Base-by-base conservation (phyloP, 2,888 invertebrate genomes). In the Sepioteuthis lessoniana region DNA sequence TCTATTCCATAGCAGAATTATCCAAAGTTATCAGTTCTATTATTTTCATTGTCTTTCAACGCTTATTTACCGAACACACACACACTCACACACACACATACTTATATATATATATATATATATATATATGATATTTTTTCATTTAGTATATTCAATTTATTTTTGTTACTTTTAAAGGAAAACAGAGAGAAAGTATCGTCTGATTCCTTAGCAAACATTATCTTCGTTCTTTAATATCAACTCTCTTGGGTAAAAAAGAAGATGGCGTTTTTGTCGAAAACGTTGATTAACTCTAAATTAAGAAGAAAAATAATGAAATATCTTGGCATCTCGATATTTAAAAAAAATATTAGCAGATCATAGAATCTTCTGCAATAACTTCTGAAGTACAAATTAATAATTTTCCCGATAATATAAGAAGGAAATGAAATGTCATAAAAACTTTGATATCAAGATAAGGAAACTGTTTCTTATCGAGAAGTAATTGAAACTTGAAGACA, bases 281-380 rank as follows among this genome's bases (percentile, higher is more conserved):
- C n/a, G 76, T 76, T 76, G 76, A 76, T 76, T n/a, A 76, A 76
- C n/a, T 76, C n/a, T 76, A 76, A 76, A 76, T 76, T 76, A 76
- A 76, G n/a, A n/a, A 55, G 28, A 55, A 55, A 42, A 35, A 76
- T 10, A 16, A n/a, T 13, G 19, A n/a, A 76, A 76, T 35, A 35
- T 35, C n/a, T 13, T n/a, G 16, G n/a, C 13, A 35, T 76, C 76
- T 16, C n/a, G 76, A n/a, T n/a, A 8, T n/a, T 76, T 76, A 16
- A n/a, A 13, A 76, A 76, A n/a, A 76, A 42, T 3, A 42, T 5
- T n/a, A 35, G 19, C 13, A 8, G n/a, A 35, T 35, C 13, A 10
- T 16, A 13, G n/a, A 76, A 76, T 76, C 19, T 16, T 76, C 76
- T 2, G 16, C 1, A n/a, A 76, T 76, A 76, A 35, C 13, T 76